Evolutionary conservation across 1,140 invertebrate species (phyloP).

Genomic region (Odontomachus brunneus): DNA sequence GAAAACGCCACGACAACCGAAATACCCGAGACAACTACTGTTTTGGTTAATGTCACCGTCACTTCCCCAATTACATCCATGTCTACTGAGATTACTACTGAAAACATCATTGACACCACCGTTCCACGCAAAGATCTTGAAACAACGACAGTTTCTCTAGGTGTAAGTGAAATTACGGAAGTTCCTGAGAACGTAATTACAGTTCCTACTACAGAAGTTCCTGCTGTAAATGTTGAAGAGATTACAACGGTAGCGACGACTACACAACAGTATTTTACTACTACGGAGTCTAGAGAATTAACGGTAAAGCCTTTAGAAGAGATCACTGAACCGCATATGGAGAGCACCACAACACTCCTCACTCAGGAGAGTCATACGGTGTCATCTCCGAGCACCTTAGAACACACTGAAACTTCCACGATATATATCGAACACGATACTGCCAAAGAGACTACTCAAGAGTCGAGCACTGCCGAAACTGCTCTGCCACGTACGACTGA

Average conservation of each 20-base stretch:
- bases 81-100: constrained; percentile 7
- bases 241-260: constrained; percentile 8
- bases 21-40: neutral
- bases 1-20: constrained; percentile 20
- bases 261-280: constrained; percentile 25
- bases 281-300: constrained; percentile 39
- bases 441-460: constrained; percentile 32
- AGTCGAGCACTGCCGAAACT: constrained; percentile 22
- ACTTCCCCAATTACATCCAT: neutral
- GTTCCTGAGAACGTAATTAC: constrained; percentile 44
- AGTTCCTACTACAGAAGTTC: constrained; percentile 46
- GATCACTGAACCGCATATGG: constrained; percentile 2
- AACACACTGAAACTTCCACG: constrained; percentile 26
- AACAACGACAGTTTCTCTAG: constrained; percentile 19
- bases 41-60: neutral
- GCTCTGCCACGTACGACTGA: constrained; percentile 9
- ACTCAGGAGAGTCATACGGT: constrained; percentile 1
- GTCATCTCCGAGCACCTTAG: constrained; percentile 7
- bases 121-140: neutral
- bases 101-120: neutral
- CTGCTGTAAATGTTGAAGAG: constrained; percentile 29
- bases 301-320: constrained; percentile 32
- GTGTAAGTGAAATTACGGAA: neutral
- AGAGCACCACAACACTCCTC: constrained; percentile 3
- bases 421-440: constrained; percentile 33